A percentile compares a stretch with the other conserved stretches of the same genome.
These are phyloP conservation scores for Ennomos quercinarius DNA, from an alignment of 2,888 invertebrate species.

Conservation along the genomic window DNA sequence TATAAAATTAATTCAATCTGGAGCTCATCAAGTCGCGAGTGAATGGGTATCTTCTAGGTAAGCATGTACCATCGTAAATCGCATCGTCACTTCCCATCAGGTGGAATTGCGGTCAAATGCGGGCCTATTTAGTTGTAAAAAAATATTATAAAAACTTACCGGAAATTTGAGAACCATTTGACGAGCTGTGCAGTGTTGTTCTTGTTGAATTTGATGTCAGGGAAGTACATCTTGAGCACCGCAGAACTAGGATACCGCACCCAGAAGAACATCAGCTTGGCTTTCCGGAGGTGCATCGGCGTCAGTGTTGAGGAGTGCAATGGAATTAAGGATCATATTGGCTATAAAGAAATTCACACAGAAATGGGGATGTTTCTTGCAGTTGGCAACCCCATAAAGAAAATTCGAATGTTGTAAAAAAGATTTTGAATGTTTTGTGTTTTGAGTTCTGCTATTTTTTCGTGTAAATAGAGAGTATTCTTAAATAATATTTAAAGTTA, in stretches of 20 bases:
- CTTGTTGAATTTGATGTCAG: constrained; percentile 99
- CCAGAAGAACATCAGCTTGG: constrained; percentile 99
- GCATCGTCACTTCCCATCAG: too few relatives aligned
- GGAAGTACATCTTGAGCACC: constrained; percentile 99
- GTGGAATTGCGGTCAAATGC: too few relatives aligned
- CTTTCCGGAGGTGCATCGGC: constrained; percentile 99
- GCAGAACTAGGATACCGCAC: constrained; percentile 99
- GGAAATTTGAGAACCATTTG: constrained; percentile 99
- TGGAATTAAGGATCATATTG: constrained; percentile 90
- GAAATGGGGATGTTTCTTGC: constrained; percentile 8
- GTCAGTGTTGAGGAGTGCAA: constrained; percentile 98
- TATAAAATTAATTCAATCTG: too few relatives aligned
- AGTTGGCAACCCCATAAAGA: background rate
- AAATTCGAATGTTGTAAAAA: background rate
- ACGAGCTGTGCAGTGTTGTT: constrained; percentile 99
- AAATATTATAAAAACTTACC: constrained; percentile 88
- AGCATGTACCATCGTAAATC: too few relatives aligned
- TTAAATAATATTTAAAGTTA: too few relatives aligned
- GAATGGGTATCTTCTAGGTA: too few relatives aligned
- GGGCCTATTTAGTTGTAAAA: too few relatives aligned
- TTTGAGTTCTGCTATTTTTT: background rate
- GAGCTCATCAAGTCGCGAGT: too few relatives aligned
- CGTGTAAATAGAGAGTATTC: too few relatives aligned
- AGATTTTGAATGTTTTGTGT: background rate
- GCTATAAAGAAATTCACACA: constrained; percentile 13